Evolutionary conservation across 2,113 vertebrate species (phyloP).

Genomic region (Melanotaenia duboulayi): DNA sequence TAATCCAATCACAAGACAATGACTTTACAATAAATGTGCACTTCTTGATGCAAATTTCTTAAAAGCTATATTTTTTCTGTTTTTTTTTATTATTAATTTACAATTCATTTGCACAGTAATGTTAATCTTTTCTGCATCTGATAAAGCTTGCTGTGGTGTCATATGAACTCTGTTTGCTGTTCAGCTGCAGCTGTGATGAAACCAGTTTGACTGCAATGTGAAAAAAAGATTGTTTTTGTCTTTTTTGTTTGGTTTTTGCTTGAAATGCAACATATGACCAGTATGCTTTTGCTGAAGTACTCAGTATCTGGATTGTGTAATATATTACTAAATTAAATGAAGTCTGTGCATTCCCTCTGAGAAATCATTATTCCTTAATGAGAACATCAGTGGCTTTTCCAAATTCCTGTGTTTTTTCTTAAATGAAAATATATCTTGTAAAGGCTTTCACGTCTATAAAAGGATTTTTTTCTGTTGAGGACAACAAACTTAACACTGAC

Average conservation of each 20-base stretch:
- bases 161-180: constrained; percentile 13
- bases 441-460: constrained; percentile 24
- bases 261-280: constrained; percentile 23
- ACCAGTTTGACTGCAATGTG: constrained; percentile 18
- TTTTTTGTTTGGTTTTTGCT: constrained; percentile 21
- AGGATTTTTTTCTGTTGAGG: constrained; percentile 6
- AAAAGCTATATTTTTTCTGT: background rate
- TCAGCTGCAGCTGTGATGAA: constrained; percentile 10
- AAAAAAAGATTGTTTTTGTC: background rate
- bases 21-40: background rate
- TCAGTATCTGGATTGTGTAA: constrained; percentile 24
- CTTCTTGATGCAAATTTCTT: background rate
- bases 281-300: background rate
- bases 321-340: constrained; percentile 40
- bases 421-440: constrained; percentile 8
- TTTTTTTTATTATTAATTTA: background rate
- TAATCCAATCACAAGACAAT: background rate
- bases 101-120: background rate
- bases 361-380: constrained; percentile 12
- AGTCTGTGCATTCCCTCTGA: constrained; percentile 37
- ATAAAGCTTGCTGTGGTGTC: constrained; percentile 16
- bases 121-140: constrained; percentile 15
- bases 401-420: constrained; percentile 9
- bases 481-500: background rate
- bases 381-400: background rate